These are phyloP conservation scores for Arrhamphus sclerolepis DNA, from an alignment of 2,797 vertebrate species.

Conservation along the genomic window DNA sequence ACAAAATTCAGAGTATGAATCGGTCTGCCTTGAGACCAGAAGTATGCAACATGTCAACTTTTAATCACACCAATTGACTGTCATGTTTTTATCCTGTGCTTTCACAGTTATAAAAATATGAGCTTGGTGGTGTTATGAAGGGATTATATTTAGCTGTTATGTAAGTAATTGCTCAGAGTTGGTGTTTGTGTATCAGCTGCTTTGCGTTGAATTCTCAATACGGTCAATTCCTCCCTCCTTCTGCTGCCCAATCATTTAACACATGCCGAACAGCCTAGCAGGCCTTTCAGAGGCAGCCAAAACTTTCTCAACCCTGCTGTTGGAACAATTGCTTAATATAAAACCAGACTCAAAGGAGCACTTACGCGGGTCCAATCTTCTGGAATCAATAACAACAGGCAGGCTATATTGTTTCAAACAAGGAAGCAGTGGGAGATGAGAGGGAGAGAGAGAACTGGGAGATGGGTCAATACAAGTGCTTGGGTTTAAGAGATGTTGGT, in stretches of 20 bases:
- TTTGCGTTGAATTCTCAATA: constrained; percentile 43
- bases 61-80: constrained; percentile 1
- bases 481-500: constrained; percentile 67
- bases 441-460: constrained; percentile 54
- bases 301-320: constrained; percentile 82
- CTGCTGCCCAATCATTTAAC: constrained; percentile 89
- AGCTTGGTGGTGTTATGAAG: no score
- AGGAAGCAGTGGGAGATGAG: constrained; percentile 77
- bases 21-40: neutral
- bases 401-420: constrained; percentile 80
- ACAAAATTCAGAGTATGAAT: constrained; percentile 14
- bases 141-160: no score
- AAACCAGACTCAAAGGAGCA: constrained; percentile 85
- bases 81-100: constrained; percentile 12
- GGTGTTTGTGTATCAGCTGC: constrained; percentile 41
- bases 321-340: constrained; percentile 91
- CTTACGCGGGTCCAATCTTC: constrained; percentile 81
- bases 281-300: constrained; percentile 83
- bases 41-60: neutral
- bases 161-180: constrained; percentile 9
- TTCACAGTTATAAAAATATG: neutral
- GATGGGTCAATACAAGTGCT: constrained; percentile 74
- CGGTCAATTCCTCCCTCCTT: constrained; percentile 56
- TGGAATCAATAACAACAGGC: constrained; percentile 87
- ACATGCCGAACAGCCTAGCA: constrained; percentile 79